phyloP scores from a whole-genome alignment of 1,140 invertebrate genomes.

The Dinoponera quadriceps region DNA sequence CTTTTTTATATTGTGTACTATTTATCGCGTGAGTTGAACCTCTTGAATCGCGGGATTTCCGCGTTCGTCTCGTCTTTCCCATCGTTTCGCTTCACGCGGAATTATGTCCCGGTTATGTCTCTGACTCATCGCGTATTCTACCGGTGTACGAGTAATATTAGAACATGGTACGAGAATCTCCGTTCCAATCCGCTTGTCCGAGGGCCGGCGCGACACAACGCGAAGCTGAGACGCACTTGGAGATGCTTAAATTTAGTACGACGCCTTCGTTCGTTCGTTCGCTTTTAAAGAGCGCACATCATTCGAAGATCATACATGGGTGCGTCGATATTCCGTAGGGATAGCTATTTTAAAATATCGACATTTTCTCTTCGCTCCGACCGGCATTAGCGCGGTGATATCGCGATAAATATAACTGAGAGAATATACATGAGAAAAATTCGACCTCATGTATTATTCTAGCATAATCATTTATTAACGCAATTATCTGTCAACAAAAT shows the following conservation, averaged over 20 bases:
- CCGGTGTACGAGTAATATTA: conserved; percentile 75
- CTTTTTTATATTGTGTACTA: too few species aligned
- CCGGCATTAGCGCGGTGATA: too few species aligned
- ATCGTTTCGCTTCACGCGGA: conserved; percentile 47
- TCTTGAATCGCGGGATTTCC: not conserved
- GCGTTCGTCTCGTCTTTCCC: conserved; percentile 43
- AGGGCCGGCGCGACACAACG: conserved; percentile 3
- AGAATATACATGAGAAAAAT: too few species aligned
- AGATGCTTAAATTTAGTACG: conserved; percentile 1
- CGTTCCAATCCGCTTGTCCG: not conserved
- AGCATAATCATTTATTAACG: too few species aligned
- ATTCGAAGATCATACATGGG: not conserved
- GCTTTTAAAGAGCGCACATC: not conserved
- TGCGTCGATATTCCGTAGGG: not conserved
- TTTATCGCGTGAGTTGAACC: too few species aligned
- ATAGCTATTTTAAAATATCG: not conserved
- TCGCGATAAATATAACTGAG: too few species aligned
- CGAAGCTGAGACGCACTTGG: not conserved
- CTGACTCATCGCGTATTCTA: conserved; percentile 71
- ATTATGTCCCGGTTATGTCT: conserved; percentile 66
- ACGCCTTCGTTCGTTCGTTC: not conserved
- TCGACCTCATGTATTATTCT: too few species aligned
- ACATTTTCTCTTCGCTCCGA: not conserved
- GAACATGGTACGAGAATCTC: conserved; percentile 65
- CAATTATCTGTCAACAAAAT: too few species aligned